These are phyloP conservation scores for Xiphias gladius DNA, from an alignment of 2,113 vertebrate genomes.

Conservation along the genomic window DNA sequence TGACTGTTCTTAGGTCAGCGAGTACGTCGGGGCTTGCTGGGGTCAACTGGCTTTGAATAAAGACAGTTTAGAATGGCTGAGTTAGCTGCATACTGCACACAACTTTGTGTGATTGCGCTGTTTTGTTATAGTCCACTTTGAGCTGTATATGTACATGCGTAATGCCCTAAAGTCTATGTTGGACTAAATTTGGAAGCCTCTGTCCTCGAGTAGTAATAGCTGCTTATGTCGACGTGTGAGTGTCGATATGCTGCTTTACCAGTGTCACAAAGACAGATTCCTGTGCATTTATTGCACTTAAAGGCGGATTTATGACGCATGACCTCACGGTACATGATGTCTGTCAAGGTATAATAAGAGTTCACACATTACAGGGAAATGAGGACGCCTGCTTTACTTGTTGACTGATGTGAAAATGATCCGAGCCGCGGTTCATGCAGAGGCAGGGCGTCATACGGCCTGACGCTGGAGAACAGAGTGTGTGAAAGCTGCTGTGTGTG, in stretches of 20 bases:
- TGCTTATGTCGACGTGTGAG: constrained; percentile 22
- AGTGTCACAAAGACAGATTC: neutral
- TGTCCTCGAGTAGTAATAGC: constrained; percentile 15
- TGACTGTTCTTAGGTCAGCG: constrained; percentile 13
- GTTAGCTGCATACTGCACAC: constrained; percentile 13
- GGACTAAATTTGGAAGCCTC: neutral
- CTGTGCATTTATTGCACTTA: constrained; percentile 2
- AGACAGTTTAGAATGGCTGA: constrained; percentile 5
- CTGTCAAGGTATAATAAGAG: neutral
- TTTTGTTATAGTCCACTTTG: neutral
- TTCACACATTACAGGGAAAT: constrained; percentile 34
- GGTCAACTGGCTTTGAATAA: constrained; percentile 33
- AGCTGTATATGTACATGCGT: neutral
- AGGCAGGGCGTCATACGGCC: constrained; percentile 38
- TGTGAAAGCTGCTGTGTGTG: constrained; percentile 74
- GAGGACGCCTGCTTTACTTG: constrained; percentile 24
- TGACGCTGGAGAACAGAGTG: constrained; percentile 44
- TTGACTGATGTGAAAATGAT: constrained; percentile 58
- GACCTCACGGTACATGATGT: neutral
- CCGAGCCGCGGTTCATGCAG: constrained; percentile 11
- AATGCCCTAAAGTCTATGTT: constrained; percentile 12
- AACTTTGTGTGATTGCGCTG: neutral
- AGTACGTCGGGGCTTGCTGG: neutral
- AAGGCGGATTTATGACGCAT: constrained; percentile 6
- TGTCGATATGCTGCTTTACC: constrained; percentile 25